Base-by-base conservation (phyloP, 2,113 vertebrate genomes). In the Melanerpes formicivorus region DNA sequence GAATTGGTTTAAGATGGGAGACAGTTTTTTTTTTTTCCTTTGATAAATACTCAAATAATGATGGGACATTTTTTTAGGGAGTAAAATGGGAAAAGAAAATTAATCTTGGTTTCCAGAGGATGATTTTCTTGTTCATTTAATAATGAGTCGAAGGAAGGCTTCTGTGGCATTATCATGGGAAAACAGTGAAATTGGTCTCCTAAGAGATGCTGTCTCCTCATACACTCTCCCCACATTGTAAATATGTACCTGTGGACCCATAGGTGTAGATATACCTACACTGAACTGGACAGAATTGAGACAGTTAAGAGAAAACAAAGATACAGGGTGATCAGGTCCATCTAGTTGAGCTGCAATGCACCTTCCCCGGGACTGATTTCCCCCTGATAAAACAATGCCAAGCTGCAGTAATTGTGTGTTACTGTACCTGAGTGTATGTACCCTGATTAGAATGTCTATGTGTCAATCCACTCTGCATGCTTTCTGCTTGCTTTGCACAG, bases 401-500 rank as follows among this genome's bases (percentile, higher is more conserved):
- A 52, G 29, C 29, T 71, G 75, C 58, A 80, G 30, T 48, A 78
- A 64, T 78, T 87, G 69, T 88, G 76, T 87, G 83, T 87, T 84
- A 34, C 29, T 92, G 75, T 91, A 80, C 59, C 40, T 87, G 42
- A 80, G 23, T 88, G 69, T 93, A 23, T 9, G 9, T 87, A 30
- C 34, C 77, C 70, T 56, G 42, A 37, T 82, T 63, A 74, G 52
- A 74, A 50, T 0, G 2, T 85, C 6, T 70, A 42, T 60, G 54
- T 78, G 58, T 84, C 71, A 81, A 89, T 85, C 81, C 79, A 93
- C 64, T 90, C 60, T 21, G 54, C 79, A 34, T 83, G 85, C 65
- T 91, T 83, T 54, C 78, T 90, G 75, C 56, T 94, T 92, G 75
- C 64, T 93, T 87, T 82, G 79, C 89, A 64, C 84, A 70, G 77